Evolutionary conservation across 2,113 vertebrate species (phyloP), one percentile per base, ranked within the genome.

Genomic region (Mastomys coucha): DNA sequence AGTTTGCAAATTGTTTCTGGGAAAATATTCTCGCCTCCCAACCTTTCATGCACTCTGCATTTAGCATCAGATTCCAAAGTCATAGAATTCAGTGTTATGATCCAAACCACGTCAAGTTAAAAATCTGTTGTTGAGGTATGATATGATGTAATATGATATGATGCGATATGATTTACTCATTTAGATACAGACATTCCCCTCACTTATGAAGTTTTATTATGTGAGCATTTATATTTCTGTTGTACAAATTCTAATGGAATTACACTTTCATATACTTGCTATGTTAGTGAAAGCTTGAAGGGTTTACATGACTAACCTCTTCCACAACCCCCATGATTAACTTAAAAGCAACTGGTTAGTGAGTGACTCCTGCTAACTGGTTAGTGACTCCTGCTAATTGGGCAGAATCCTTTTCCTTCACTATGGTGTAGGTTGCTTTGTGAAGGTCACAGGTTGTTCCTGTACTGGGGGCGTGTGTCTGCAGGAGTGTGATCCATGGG

Each of bases 331-430:
- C 20, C 70, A 77, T 76, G 75, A 67, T 91, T n/a, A 87, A 53
- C n/a, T 86, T n/a, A 91, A 49, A n/a, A 91, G 56, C 77, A 19
- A 53, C 53, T 88, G 45, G 92, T 45, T 85, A 80, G 84, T 49
- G 77, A 80, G 84, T 49, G 77, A 36, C 6, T 36, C 14, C 78
- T 56, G 31, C 89, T 60, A 86, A 7, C 49, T 31, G 5, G 39
- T n/a, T n/a, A n/a, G n/a, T 49, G 77, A 36, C 6, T 36, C 14
- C 78, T 56, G 31, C 89, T 60, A 86, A 7, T 42, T 31, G 5
- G n/a, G 76, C n/a, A 81, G 78, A 81, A 86, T 76, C 6, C 49
- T 45, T 94, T 92, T 31, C 63, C 33, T 60, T 93, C 6, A 10
- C 31, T 67, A 20, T 65, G 36, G 42, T 67, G 60, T 4, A 53